A percentile compares a stretch with the other conserved stretches of the same genome.
phyloP scores from a whole-genome alignment of 2,888 invertebrate genomes.

The Leistus spinibarbis region DNA sequence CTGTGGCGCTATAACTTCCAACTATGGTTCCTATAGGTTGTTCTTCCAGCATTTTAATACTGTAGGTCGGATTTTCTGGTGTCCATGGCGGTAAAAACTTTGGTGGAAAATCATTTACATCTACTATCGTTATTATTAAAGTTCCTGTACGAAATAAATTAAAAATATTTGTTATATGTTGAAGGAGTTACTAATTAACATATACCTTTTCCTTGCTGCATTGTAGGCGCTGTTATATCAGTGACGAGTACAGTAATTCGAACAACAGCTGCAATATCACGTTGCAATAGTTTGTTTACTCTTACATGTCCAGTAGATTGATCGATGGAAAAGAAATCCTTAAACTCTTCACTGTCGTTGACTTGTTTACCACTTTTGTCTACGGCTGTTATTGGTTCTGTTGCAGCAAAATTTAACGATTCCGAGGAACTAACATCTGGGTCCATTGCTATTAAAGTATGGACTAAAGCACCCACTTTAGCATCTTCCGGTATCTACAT shows the following conservation, averaged over 20 bases:
- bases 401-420: constrained; percentile 69
- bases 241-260: constrained; percentile 79
- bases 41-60: constrained; percentile 77
- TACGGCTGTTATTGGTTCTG: constrained; percentile 76
- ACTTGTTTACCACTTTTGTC: constrained; percentile 83
- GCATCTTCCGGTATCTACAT: constrained; percentile 77
- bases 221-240: constrained; percentile 78
- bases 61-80: constrained; percentile 66
- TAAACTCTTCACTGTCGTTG: constrained; percentile 56
- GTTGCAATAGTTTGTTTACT: constrained; percentile 67
- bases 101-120: constrained; percentile 73
- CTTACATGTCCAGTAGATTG: constrained; percentile 67
- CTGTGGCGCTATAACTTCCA: constrained; percentile 77
- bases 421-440: constrained; percentile 76
- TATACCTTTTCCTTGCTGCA: constrained; percentile 78
- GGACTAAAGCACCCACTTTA: constrained; percentile 70
- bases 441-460: constrained; percentile 76
- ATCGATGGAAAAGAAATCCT: constrained; percentile 71
- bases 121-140: constrained; percentile 71
- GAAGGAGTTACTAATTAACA: background rate
- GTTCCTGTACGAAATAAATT: constrained; percentile 58
- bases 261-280: constrained; percentile 75
- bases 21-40: constrained; percentile 80
- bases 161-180: constrained; percentile 12
- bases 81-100: constrained; percentile 78